Evolutionary conservation across 2,113 vertebrate species (phyloP).

Genomic region (Hemiprocne comata): DNA sequence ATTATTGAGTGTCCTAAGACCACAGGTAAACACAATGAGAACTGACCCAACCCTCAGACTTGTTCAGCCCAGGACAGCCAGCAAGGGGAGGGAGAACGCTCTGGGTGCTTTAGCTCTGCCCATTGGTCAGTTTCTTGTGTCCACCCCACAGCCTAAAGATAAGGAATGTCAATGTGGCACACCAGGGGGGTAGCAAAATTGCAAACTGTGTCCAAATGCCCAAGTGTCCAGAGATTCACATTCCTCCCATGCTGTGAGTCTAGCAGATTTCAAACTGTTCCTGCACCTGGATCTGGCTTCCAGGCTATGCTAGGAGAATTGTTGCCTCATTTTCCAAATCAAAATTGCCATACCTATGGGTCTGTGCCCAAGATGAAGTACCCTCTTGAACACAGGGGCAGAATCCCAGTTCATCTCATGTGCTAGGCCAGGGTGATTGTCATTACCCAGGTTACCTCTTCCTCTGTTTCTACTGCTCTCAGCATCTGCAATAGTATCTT

Average conservation of each 20-base stretch:
- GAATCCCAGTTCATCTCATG: not conserved
- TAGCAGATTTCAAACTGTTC: not conserved
- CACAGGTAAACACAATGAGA: not conserved
- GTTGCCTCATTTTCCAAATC: not conserved
- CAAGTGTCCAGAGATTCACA: not conserved
- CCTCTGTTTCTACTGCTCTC: not conserved
- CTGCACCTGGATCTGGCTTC: not conserved
- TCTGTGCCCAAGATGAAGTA: not conserved
- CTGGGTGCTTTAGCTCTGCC: not conserved
- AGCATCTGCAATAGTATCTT: not conserved
- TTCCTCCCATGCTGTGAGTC: not conserved
- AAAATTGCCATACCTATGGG: not conserved
- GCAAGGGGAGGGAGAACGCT: not conserved
- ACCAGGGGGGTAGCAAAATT: not conserved
- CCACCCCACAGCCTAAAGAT: not conserved
- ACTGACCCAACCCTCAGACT: not conserved
- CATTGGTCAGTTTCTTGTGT: rapidly evolving
- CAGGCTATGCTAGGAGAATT: not conserved
- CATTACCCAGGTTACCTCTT: not conserved
- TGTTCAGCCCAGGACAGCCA: not conserved
- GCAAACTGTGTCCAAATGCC: not conserved
- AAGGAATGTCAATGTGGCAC: not conserved
- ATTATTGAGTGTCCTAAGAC: not conserved
- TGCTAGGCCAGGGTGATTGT: not conserved
- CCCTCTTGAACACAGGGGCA: not conserved